phyloP scores from a whole-genome alignment of 1,140 invertebrate genomes.

The Zaprionus africanus region DNA sequence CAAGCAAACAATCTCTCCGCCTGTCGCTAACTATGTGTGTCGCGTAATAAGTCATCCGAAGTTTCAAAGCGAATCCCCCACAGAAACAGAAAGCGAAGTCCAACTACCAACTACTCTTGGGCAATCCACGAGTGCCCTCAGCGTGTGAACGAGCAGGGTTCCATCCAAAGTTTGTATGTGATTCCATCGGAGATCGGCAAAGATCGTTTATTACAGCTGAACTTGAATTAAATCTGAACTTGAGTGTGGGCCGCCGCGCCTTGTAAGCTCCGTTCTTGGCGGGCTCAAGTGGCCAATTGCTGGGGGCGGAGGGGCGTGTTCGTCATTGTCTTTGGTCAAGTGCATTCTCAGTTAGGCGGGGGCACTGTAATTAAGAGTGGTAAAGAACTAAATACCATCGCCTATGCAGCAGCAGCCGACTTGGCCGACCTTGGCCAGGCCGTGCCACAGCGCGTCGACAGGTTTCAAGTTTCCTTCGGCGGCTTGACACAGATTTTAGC shows the following conservation, averaged over 20 bases:
- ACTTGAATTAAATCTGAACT: slow-evolving; percentile 49
- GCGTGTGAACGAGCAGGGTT: slow-evolving; percentile 40
- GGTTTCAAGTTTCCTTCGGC: slow-evolving; percentile 75
- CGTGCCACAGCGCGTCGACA: slow-evolving; percentile 51
- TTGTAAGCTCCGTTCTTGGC: slow-evolving; percentile 4
- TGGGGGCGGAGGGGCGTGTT: not conserved
- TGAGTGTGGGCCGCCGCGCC: slow-evolving; percentile 16
- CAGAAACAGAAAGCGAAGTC: slow-evolving; percentile 12
- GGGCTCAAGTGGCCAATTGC: not conserved
- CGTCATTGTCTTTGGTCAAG: slow-evolving; percentile 73
- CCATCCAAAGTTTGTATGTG: slow-evolving; percentile 13
- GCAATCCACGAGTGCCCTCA: slow-evolving; percentile 22
- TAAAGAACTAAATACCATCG: slow-evolving; percentile 67
- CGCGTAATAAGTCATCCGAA: slow-evolving; percentile 29
- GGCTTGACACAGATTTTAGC: slow-evolving; percentile 71
- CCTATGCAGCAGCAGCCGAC: slow-evolving; percentile 26
- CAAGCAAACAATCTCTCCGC: slow-evolving; percentile 62
- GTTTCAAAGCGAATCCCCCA: slow-evolving; percentile 4
- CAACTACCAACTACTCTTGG: not conserved
- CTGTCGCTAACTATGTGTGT: slow-evolving; percentile 32
- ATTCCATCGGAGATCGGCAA: slow-evolving; percentile 26
- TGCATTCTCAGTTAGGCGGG: slow-evolving; percentile 45
- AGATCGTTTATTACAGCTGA: slow-evolving; percentile 31
- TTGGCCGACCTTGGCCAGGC: slow-evolving; percentile 29
- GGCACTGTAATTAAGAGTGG: slow-evolving; percentile 51